Conservation (phyloP, 2,113 vertebrate genomes). For the Guaruba guarouba region DNA sequence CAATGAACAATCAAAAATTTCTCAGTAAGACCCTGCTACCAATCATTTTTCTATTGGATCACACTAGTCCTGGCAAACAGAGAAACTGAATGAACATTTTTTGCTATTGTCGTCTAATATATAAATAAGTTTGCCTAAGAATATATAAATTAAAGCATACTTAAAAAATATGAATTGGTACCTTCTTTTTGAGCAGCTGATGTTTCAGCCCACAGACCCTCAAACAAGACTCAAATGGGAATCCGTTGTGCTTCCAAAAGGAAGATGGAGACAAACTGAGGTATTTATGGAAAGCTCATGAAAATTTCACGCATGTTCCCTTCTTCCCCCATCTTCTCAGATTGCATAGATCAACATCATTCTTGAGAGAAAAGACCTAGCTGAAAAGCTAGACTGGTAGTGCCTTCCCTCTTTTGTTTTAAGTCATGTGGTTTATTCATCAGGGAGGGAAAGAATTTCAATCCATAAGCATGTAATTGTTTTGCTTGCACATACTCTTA, state of each 20-base stretch:
- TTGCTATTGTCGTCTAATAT: too few relatives aligned
- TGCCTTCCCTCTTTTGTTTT: background rate
- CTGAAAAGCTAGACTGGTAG: background rate
- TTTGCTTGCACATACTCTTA: background rate
- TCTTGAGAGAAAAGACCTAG: background rate
- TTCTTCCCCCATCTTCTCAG: background rate
- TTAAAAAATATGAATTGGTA: too few relatives aligned
- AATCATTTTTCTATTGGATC: background rate
- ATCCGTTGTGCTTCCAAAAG: background rate
- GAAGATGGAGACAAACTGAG: background rate
- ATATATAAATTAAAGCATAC: background rate
- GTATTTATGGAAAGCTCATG: background rate
- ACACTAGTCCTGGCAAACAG: background rate
- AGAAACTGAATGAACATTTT: background rate
- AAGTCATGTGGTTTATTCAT: background rate
- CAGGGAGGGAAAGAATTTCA: background rate
- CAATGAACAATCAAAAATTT: background rate
- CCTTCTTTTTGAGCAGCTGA: background rate
- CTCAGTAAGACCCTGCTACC: background rate
- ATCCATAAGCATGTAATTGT: accelerated
- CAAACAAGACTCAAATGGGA: accelerated
- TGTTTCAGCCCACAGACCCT: background rate
- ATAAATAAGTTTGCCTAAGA: background rate
- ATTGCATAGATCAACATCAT: background rate
- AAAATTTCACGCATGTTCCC: accelerated